phyloP scores from a whole-genome alignment of 1,140 invertebrate genomes.

The Geopemphigus sp. region DNA sequence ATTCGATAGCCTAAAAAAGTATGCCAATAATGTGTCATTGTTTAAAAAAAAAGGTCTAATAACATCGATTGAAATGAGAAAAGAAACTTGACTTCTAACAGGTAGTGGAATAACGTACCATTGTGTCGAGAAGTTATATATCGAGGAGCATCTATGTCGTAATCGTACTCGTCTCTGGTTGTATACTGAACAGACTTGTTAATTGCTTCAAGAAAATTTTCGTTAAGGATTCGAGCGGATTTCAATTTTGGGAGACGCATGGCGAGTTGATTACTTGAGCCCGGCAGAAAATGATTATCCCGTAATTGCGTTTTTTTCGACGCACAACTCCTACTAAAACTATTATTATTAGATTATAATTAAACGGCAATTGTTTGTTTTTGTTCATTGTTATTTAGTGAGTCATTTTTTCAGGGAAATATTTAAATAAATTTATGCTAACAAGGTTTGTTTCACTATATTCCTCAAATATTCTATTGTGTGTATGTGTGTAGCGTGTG shows the following conservation, averaged over 20 bases:
- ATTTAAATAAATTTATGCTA: not conserved
- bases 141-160: conserved; percentile 3
- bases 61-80: conserved; percentile 4
- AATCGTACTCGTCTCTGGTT: conserved; percentile 43
- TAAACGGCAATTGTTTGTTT: not conserved
- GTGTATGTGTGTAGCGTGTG: no score
- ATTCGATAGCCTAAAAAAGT: not conserved
- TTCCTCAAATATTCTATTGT: not conserved
- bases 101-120: conserved; percentile 27
- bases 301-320: conserved; percentile 29
- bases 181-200: conserved; percentile 38
- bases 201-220: conserved; percentile 46
- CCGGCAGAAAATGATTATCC: conserved; percentile 35
- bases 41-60: no score
- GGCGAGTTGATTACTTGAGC: conserved; percentile 32
- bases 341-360: conserved; percentile 34
- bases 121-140: conserved; percentile 16
- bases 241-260: conserved; percentile 46
- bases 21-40: not conserved
- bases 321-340: conserved; percentile 25
- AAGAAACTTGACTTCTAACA: conserved; percentile 27
- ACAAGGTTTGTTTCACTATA: conserved; percentile 34
- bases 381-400: not conserved
- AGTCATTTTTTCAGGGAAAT: not conserved
- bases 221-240: conserved; percentile 36